Evolutionary conservation across 37 sponge, comb jelly and placozoan genomes (phyloP), one percentile per base, ranked within the genome.

Genomic region (Hexactinellida sp.): DNA sequence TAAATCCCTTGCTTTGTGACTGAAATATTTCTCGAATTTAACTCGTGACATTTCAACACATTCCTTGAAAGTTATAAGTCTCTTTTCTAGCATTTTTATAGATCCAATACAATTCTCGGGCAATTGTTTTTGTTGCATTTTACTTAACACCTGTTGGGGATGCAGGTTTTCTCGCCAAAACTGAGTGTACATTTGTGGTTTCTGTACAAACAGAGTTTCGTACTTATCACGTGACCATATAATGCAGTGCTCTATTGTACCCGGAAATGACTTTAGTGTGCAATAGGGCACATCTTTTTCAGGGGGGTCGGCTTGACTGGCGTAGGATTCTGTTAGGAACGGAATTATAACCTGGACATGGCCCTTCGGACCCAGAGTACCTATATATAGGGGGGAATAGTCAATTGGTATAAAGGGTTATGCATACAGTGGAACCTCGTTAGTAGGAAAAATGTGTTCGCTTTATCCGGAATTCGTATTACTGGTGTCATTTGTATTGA

Each of bases 221-320:
- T 93, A 95, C 91, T 93, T 92, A 82, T 97, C 98, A 55, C 98
- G 93, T 36, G 98, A 93, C 98, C 98, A 97, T 88, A 93, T 95
- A 34, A 97, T 94, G 82, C 95, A 94, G 89, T 97, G 98, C 85
- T 97, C 98, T 63, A 97, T 94, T 35, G 89, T 91, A 63, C 93
- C 91, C 37, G 98, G 98, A 82, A 97, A 97, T 24, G 94, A 93
- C 89, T 97, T 97, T 37, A 97, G 90, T 1, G 98, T 97, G 89
- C 98, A 97, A 86, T 93, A 93, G 21, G 98, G 98, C 9, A 97
- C 90, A 39, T 92, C 93, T 52, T 86, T 90, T 36, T 94, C 95
- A 24, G 98, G 98, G 54, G 98, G 98, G 76, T 94, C 97, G 85
- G 90, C 92, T 88, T 95, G 95, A 54, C 95, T 95, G 82, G 94